A percentile compares a stretch with the other conserved stretches of the same genome.
phyloP scores from a whole-genome alignment of 2,797 vertebrate species.

The Myotis myotis region DNA sequence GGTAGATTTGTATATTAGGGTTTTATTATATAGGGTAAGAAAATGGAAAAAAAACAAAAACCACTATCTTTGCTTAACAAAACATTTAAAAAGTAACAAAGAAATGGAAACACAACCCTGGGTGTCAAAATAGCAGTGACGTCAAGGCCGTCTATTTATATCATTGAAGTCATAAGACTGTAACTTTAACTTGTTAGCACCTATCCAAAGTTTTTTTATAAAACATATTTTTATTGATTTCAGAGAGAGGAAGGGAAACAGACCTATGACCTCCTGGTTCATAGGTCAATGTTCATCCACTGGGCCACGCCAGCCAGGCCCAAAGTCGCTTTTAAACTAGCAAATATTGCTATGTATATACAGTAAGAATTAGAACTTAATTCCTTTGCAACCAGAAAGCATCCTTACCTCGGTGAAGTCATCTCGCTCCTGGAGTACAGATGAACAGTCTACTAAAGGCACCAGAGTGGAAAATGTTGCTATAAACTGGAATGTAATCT shows the following conservation, averaged over 20 bases:
- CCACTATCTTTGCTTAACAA: not conserved
- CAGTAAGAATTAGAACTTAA: not conserved
- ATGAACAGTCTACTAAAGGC: conserved; percentile 99
- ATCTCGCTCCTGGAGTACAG: conserved; percentile 92
- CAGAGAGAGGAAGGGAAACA: too few relatives aligned
- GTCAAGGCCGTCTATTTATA: not conserved
- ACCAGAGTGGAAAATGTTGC: conserved; percentile 98
- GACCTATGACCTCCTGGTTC: too few relatives aligned
- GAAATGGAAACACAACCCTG: not conserved
- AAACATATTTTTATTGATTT: too few relatives aligned
- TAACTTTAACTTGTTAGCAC: not conserved
- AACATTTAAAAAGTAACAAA: not conserved
- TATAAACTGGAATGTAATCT: conserved; percentile 99
- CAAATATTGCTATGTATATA: not conserved
- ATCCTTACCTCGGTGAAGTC: conserved; percentile 93
- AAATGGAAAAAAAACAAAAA: conserved; percentile 18
- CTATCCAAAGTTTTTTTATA: not conserved
- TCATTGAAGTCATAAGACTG: not conserved
- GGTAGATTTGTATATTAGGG: too few relatives aligned
- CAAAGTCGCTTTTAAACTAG: not conserved
- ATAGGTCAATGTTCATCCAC: too few relatives aligned
- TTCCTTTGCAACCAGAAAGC: not conserved
- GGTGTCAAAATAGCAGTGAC: not conserved
- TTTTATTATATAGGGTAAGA: not conserved
- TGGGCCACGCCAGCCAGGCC: too few relatives aligned